Evolutionary conservation across 2,113 vertebrate species (phyloP).

Genomic region (Eira barbara): DNA sequence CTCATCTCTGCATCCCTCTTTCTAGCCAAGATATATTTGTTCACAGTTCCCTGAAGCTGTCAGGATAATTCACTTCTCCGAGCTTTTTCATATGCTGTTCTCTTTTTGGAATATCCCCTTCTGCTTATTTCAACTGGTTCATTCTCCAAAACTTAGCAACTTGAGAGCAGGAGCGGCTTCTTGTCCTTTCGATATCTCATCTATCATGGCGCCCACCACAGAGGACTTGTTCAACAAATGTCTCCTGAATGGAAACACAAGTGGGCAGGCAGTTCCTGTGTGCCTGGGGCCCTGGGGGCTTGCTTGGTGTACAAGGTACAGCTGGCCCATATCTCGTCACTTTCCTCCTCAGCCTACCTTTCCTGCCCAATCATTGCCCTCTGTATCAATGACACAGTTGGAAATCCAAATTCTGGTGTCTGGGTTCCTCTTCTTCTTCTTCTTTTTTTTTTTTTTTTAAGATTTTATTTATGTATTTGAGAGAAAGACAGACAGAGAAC

Average conservation of each 20-base stretch:
- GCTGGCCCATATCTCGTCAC: not conserved
- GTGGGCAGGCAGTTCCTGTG: not conserved
- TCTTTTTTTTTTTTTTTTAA: not conserved
- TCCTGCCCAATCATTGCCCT: not conserved
- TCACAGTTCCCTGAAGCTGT: not conserved
- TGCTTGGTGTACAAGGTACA: not conserved
- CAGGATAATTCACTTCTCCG: not conserved
- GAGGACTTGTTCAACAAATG: not conserved
- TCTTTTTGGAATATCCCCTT: not conserved
- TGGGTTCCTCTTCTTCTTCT: not conserved
- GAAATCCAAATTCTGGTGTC: not conserved
- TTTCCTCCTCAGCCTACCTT: not conserved
- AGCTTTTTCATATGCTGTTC: not conserved
- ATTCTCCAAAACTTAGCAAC: not conserved
- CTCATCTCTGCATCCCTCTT: not conserved
- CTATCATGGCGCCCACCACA: not conserved
- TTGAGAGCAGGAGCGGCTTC: not conserved
- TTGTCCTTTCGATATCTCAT: not conserved
- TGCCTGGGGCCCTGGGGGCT: not conserved
- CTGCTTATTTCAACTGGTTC: not conserved
- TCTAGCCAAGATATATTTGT: not conserved
- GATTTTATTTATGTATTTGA: not conserved
- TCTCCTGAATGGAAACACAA: not conserved
- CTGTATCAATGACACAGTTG: not conserved
- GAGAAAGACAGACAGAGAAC: not conserved